Evolutionary conservation across 2,113 vertebrate genomes (phyloP).

Genomic region (Oplegnathus fasciatus): DNA sequence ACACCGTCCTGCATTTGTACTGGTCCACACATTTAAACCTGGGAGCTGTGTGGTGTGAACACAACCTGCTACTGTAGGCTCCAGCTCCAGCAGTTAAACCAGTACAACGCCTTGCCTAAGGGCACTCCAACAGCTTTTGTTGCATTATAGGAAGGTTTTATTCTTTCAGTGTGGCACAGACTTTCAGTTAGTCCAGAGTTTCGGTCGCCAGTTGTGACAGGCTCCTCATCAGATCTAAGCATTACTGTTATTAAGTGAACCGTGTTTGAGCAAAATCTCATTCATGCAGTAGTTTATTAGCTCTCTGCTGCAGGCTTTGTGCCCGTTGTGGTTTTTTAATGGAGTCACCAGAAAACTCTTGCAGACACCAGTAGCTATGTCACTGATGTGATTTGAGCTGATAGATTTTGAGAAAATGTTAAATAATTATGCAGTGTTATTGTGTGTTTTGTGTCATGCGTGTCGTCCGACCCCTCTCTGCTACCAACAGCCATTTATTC

Average conservation of each 20-base stretch:
- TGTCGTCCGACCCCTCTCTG: background rate
- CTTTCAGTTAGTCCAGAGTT: constrained; percentile 6
- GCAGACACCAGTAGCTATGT: background rate
- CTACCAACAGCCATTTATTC: background rate
- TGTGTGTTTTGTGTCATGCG: background rate
- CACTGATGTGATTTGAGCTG: constrained; percentile 29
- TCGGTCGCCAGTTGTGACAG: constrained; percentile 7
- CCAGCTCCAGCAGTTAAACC: background rate
- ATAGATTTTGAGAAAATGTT: constrained; percentile 14
- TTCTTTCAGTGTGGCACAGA: background rate
- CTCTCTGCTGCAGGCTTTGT: constrained; percentile 5
- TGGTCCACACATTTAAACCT: background rate
- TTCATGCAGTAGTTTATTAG: background rate
- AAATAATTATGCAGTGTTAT: background rate
- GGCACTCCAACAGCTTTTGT: constrained; percentile 7
- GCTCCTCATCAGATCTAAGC: constrained; percentile 14
- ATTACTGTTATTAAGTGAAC: constrained; percentile 28
- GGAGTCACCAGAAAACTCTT: constrained; percentile 13
- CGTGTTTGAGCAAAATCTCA: background rate
- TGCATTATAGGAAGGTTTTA: background rate
- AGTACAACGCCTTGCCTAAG: background rate
- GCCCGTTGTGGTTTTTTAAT: constrained; percentile 41
- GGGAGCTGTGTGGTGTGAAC: background rate
- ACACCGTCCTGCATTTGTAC: background rate
- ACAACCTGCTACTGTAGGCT: background rate